phyloP scores from a whole-genome alignment of 2,797 vertebrate genomes.

The Chrysocyon brachyurus region DNA sequence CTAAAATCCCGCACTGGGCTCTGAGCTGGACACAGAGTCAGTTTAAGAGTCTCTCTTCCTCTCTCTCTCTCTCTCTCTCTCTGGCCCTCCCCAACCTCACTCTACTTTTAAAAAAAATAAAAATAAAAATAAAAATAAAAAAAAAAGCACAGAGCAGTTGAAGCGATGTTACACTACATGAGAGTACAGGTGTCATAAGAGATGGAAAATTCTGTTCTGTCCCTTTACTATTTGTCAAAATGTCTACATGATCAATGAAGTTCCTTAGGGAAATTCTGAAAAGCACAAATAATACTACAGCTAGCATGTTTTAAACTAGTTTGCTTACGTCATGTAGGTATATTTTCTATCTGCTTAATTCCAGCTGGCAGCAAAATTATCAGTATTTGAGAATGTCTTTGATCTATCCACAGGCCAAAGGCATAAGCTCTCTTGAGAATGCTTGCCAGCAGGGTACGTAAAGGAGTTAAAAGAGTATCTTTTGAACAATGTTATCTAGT shows the following conservation, averaged over 20 bases:
- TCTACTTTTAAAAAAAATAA: not conserved
- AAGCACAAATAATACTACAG: not conserved
- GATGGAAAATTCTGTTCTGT: not conserved
- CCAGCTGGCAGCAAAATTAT: not conserved
- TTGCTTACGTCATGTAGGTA: not conserved
- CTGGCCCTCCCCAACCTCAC: not conserved
- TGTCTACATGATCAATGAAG: not conserved
- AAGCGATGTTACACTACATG: not conserved
- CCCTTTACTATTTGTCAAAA: not conserved
- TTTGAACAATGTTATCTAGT: not conserved
- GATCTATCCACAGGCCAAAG: not conserved
- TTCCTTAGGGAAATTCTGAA: not conserved
- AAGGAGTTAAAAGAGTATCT: slow-evolving; percentile 22
- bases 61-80: not conserved
- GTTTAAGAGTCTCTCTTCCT: not conserved
- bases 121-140: not conserved
- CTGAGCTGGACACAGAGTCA: not conserved
- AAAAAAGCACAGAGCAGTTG: not conserved
- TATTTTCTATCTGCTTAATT: slow-evolving; percentile 38
- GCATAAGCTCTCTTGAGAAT: not conserved
- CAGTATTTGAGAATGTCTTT: not conserved
- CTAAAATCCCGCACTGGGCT: not conserved
- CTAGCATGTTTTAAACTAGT: not conserved
- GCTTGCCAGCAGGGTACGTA: not conserved
- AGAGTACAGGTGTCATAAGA: not conserved